These are phyloP conservation scores for Theonella swinhoei DNA, from an alignment of 37 sponge, comb jelly and placozoan genomes.

Conservation along the genomic window DNA sequence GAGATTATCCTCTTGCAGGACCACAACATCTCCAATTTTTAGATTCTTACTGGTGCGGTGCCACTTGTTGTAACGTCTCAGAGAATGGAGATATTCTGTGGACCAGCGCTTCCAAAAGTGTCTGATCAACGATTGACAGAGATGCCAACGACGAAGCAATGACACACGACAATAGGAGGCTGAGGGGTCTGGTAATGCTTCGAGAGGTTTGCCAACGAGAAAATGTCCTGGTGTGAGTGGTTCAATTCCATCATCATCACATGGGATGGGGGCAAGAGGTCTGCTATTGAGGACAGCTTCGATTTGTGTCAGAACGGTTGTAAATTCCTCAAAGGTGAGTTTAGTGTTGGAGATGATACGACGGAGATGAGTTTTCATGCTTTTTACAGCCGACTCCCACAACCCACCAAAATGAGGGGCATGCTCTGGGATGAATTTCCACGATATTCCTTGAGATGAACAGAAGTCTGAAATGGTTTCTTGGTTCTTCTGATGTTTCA, in stretches of 20 bases:
- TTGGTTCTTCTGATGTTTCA: background rate
- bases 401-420: slow-evolving; percentile 21
- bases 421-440: slow-evolving; percentile 35
- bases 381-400: slow-evolving; percentile 12
- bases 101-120: slow-evolving; percentile 45
- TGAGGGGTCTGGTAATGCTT: slow-evolving; percentile 15
- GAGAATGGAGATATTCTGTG: slow-evolving; percentile 9
- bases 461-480: slow-evolving; percentile 14
- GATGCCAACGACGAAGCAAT: slow-evolving; percentile 30
- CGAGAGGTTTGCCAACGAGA: slow-evolving; percentile 25
- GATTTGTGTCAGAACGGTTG: background rate
- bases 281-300: slow-evolving; percentile 42
- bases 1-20: slow-evolving; percentile 7
- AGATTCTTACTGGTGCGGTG: slow-evolving; percentile 8
- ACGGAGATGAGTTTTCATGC: background rate
- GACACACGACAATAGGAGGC: slow-evolving; percentile 9
- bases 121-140: slow-evolving; percentile 15
- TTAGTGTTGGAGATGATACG: background rate
- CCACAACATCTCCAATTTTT: slow-evolving; percentile 17
- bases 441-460: slow-evolving; percentile 2
- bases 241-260: slow-evolving; percentile 34
- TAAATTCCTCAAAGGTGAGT: background rate
- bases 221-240: slow-evolving; percentile 45
- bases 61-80: slow-evolving; percentile 38
- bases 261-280: slow-evolving; percentile 23